phyloP scores from a whole-genome alignment of 2,888 invertebrate genomes.

The Catonia carolina region DNA sequence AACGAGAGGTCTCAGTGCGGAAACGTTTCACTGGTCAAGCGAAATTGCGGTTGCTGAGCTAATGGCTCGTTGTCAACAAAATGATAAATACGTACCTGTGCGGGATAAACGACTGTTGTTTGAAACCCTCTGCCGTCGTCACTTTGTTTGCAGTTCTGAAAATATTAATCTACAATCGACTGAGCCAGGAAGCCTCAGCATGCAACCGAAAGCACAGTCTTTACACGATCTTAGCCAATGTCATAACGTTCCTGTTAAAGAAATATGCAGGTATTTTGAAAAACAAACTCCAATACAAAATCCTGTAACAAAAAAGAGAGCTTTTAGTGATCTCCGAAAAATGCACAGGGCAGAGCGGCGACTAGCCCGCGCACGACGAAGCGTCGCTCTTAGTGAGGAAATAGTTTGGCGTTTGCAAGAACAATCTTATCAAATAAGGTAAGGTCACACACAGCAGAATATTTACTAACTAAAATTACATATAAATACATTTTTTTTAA shows the following conservation, averaged over 20 bases:
- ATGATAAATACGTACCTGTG: slow-evolving; percentile 53
- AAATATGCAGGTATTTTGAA: slow-evolving; percentile 47
- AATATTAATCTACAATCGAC: slow-evolving; percentile 29
- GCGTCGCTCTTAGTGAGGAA: slow-evolving; percentile 28
- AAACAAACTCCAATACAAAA: neutral
- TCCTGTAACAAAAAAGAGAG: too few relatives aligned
- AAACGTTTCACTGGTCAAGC: slow-evolving; percentile 32
- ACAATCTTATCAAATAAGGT: neutral
- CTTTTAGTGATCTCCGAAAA: slow-evolving; percentile 4
- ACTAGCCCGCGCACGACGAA: slow-evolving; percentile 23
- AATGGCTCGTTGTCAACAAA: slow-evolving; percentile 37
- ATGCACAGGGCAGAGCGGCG: slow-evolving; percentile 23
- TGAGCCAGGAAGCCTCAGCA: slow-evolving; percentile 44
- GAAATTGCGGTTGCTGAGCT: slow-evolving; percentile 36
- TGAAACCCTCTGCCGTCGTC: slow-evolving; percentile 57
- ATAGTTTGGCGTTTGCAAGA: slow-evolving; percentile 26
- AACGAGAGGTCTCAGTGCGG: slow-evolving; percentile 39
- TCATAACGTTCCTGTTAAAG: slow-evolving; percentile 53
- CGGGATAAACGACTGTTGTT: slow-evolving; percentile 62
- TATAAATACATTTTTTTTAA: too few relatives aligned
- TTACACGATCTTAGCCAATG: slow-evolving; percentile 53
- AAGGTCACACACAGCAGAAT: too few relatives aligned
- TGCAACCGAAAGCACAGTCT: slow-evolving; percentile 54
- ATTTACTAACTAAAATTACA: too few relatives aligned
- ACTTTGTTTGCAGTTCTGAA: slow-evolving; percentile 19